Evolutionary conservation across 2,888 invertebrate genomes (phyloP).

Genomic region (Lasioglossum pauxillum): DNA sequence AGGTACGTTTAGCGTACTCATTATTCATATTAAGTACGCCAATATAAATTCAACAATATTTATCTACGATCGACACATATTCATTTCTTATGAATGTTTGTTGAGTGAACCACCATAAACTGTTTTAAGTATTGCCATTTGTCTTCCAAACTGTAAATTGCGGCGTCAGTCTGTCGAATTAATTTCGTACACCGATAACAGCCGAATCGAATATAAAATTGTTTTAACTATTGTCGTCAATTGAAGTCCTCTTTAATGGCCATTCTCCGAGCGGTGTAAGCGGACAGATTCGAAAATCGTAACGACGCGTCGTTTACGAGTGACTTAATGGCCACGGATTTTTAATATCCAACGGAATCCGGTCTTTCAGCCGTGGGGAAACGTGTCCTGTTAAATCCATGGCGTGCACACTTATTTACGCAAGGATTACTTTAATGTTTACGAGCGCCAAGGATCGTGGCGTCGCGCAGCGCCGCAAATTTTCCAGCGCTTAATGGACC

Average conservation of each 20-base stretch:
- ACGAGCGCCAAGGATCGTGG: constrained; percentile 45
- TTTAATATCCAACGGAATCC: constrained; percentile 65
- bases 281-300: constrained; percentile 44
- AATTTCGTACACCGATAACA: not conserved
- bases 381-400: constrained; percentile 23
- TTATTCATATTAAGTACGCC: too few species aligned
- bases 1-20: too few species aligned
- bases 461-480: constrained; percentile 35
- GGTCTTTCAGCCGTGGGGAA: not conserved
- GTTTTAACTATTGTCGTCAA: constrained; percentile 3
- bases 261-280: constrained; percentile 11
- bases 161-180: not conserved
- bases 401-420: constrained; percentile 64
- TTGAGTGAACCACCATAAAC: not conserved
- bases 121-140: not conserved
- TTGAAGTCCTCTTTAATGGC: constrained; percentile 21
- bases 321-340: constrained; percentile 50
- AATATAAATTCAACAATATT: too few species aligned
- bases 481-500: constrained; percentile 53
- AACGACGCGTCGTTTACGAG: constrained; percentile 59
- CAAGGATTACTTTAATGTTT: constrained; percentile 69
- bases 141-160: not conserved
- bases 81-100: not conserved
- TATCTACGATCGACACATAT: too few species aligned
- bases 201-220: not conserved